Percentiles rank a stretch among this genome's conserved stretches.
phyloP scores from a whole-genome alignment of 2,113 vertebrate species.

The Onychostruthus taczanowskii region DNA sequence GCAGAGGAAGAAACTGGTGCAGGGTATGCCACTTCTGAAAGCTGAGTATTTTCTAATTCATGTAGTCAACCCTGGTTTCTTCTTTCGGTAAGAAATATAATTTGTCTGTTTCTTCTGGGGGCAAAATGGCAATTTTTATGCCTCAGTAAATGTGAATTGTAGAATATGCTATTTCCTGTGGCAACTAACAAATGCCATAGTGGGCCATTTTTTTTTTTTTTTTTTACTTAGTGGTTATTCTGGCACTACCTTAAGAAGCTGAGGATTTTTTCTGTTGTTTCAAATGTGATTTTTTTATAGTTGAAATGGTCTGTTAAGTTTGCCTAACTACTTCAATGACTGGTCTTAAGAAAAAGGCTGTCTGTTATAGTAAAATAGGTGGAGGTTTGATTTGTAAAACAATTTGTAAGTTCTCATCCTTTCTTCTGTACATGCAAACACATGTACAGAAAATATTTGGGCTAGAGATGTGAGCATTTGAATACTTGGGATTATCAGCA shows the following conservation, averaged over 20 bases:
- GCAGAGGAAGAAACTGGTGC: background rate
- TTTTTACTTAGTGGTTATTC: background rate
- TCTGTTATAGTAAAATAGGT: background rate
- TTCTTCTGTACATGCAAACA: background rate
- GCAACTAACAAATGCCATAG: background rate
- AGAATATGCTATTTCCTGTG: background rate
- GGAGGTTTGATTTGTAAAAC: background rate
- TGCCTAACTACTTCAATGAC: background rate
- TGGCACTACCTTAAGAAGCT: background rate
- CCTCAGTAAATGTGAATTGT: background rate
- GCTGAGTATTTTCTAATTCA: background rate
- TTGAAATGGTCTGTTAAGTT: background rate
- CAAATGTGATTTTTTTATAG: background rate
- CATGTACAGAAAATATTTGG: background rate
- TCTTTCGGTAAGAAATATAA: background rate
- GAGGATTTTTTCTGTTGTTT: background rate
- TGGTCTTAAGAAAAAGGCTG: background rate
- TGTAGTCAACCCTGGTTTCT: background rate
- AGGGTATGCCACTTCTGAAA: background rate
- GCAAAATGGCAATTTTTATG: background rate
- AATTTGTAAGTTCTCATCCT: background rate
- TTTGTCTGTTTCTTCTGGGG: background rate
- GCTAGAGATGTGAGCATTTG: background rate
- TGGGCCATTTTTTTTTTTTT: background rate
- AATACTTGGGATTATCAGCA: background rate